These are phyloP conservation scores for Drosophila repleta DNA, from an alignment of 1,140 invertebrate species.

Conservation along the genomic window DNA sequence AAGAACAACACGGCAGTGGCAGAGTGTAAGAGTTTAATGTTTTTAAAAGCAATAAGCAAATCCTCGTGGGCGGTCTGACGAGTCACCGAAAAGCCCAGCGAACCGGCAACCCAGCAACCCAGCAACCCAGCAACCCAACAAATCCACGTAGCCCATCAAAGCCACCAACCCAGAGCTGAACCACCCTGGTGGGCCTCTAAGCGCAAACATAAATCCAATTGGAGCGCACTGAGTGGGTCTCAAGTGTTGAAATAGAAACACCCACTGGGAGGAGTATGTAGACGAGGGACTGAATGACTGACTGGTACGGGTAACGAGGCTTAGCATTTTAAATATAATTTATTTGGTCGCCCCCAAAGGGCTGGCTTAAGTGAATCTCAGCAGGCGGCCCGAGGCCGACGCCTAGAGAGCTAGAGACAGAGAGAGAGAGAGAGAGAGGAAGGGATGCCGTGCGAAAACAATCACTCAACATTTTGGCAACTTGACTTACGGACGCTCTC, in stretches of 20 bases:
- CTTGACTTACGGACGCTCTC: conserved; percentile 70
- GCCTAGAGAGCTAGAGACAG: background rate
- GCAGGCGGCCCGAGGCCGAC: conserved; percentile 30
- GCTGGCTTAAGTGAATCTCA: conserved; percentile 71
- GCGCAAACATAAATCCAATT: conserved; percentile 69
- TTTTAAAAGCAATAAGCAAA: conserved; percentile 74
- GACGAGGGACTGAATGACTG: conserved; percentile 17
- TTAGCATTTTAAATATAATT: conserved; percentile 77
- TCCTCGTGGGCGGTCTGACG: conserved; percentile 67
- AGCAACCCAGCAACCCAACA: conserved; percentile 16
- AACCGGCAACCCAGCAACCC: conserved; percentile 27
- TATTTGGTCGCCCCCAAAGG: conserved; percentile 70
- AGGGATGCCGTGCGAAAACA: conserved; percentile 64
- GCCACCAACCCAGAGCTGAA: background rate
- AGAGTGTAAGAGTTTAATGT: conserved; percentile 51
- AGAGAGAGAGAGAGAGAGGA: background rate
- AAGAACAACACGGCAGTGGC: conserved; percentile 3
- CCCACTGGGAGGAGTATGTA: conserved; percentile 52
- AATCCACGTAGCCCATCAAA: conserved; percentile 14
- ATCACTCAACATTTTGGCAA: conserved; percentile 79
- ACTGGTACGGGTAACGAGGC: conserved; percentile 23
- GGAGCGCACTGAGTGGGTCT: conserved; percentile 49
- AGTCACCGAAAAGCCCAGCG: conserved; percentile 17
- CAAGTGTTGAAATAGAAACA: conserved; percentile 65
- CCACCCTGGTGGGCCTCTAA: conserved; percentile 35